phyloP scores from a whole-genome alignment of 2,797 vertebrate genomes.

The Morelia viridis region DNA sequence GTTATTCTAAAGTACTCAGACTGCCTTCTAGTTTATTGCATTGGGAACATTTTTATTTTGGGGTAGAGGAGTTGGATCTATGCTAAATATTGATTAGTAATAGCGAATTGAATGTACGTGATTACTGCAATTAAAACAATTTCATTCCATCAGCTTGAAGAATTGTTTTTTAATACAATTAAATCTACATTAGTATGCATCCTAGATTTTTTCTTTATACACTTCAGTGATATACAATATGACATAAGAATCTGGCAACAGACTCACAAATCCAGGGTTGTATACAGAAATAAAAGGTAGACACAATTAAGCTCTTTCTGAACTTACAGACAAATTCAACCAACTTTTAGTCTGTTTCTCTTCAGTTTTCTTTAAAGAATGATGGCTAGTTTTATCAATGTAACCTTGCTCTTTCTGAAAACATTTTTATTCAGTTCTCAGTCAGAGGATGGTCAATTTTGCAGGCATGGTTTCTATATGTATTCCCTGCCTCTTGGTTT shows the following conservation, averaged over 20 bases:
- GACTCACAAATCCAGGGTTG: conserved; percentile 40
- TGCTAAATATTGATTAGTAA: conserved; percentile 9
- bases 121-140: conserved; percentile 51
- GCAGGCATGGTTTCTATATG: neutral
- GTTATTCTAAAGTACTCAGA: neutral
- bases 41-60: no score
- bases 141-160: conserved; percentile 55
- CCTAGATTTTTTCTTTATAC: conserved; percentile 37
- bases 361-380: conserved; percentile 46
- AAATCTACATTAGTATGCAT: conserved; percentile 36
- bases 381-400: conserved; percentile 30
- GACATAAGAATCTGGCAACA: conserved; percentile 54
- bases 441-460: no score
- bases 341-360: conserved; percentile 45
- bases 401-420: conserved; percentile 10
- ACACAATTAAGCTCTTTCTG: conserved; percentile 52
- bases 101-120: conserved; percentile 41
- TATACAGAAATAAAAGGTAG: conserved; percentile 56
- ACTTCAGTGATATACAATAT: conserved; percentile 49
- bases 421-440: conserved; percentile 11
- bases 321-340: conserved; percentile 44
- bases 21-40: neutral
- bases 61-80: neutral
- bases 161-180: conserved; percentile 47
- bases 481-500: neutral